These are phyloP conservation scores for Megaustenia siamemsis DNA, from an alignment of 2,888 invertebrate species.

Conservation along the genomic window DNA sequence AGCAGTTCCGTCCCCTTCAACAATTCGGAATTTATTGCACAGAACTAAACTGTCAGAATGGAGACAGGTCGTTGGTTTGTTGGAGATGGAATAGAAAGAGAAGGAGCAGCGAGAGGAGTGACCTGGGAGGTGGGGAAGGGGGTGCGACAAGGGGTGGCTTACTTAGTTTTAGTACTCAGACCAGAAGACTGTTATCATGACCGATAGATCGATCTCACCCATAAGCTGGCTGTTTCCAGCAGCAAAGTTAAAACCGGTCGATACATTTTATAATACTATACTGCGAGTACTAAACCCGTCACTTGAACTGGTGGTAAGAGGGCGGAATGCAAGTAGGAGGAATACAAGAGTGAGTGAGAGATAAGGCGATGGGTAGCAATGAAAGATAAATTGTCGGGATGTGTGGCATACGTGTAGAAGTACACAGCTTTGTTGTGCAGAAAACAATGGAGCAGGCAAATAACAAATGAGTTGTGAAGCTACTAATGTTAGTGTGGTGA, in stretches of 20 bases:
- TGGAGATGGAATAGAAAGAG: no score
- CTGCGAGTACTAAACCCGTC: background rate
- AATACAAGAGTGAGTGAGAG: background rate
- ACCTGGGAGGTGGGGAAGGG: background rate
- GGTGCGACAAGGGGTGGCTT: background rate
- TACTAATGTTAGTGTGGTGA: no score
- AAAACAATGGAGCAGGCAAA: no score
- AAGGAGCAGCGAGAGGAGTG: background rate
- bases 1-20: no score
- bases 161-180: background rate
- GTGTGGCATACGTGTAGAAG: no score
- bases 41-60: no score
- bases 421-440: no score
- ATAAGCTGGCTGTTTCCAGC: background rate
- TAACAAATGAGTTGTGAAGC: no score
- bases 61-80: no score
- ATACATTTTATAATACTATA: constrained; percentile 10
- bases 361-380: background rate
- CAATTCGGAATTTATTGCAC: no score
- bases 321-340: background rate
- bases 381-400: no score
- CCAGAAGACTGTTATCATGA: background rate
- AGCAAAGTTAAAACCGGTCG: background rate
- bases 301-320: background rate
- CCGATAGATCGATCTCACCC: background rate